Evolutionary conservation across 2,888 invertebrate genomes (phyloP).

Genomic region (Eupsilia transversa): DNA sequence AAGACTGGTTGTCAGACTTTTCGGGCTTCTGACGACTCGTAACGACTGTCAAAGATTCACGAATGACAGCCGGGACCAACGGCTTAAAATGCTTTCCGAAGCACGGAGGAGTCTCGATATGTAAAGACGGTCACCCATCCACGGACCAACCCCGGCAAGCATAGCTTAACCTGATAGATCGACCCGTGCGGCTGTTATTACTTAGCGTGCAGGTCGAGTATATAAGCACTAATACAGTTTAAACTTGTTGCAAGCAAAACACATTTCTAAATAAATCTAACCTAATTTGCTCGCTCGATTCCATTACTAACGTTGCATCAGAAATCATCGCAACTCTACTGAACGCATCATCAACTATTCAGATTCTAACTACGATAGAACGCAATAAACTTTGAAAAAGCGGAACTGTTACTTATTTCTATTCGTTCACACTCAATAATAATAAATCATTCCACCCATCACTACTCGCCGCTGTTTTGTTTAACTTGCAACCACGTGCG

Average conservation of each 20-base stretch:
- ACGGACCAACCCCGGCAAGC: too few species aligned
- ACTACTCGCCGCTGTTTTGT: constrained; percentile 42
- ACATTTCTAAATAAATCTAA: constrained; percentile 14
- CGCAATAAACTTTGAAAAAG: constrained; percentile 34
- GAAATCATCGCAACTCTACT: constrained; percentile 7
- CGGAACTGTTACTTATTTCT: constrained; percentile 50
- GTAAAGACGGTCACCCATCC: too few species aligned
- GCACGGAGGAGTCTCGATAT: too few species aligned
- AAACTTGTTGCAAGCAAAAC: background rate
- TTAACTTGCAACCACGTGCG: constrained; percentile 45
- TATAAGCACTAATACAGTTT: background rate
- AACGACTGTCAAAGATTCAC: too few species aligned
- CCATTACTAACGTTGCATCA: constrained; percentile 5
- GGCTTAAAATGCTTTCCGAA: too few species aligned
- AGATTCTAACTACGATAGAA: background rate
- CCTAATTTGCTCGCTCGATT: background rate
- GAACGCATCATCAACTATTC: constrained; percentile 23
- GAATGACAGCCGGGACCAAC: too few species aligned
- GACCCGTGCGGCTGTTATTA: too few species aligned
- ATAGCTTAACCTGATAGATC: too few species aligned
- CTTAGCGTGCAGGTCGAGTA: too few species aligned
- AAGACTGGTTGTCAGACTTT: too few species aligned
- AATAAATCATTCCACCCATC: constrained; percentile 66
- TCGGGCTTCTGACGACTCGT: too few species aligned
- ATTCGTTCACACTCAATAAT: constrained; percentile 54